Evolutionary conservation across 2,888 invertebrate species (phyloP).

Genomic region (Scaptomyza cyrtandrae): DNA sequence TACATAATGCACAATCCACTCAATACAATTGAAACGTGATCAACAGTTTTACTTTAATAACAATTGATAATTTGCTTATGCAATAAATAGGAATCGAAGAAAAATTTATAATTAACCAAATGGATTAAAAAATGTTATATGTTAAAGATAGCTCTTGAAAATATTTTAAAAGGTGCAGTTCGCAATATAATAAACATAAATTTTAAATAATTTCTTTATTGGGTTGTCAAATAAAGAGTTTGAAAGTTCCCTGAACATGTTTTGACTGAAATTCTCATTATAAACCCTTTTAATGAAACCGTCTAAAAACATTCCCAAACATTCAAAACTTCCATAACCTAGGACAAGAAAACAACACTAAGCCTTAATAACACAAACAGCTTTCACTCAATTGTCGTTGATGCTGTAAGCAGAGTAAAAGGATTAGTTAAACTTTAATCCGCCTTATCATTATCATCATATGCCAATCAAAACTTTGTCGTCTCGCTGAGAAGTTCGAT

Average conservation of each 20-base stretch:
- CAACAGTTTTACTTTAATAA: slow-evolving; percentile 5
- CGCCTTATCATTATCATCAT: slow-evolving; percentile 24
- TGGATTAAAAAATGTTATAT: too few species aligned
- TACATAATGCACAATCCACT: slow-evolving; percentile 1
- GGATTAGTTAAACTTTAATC: slow-evolving; percentile 28
- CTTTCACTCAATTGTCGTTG: background rate
- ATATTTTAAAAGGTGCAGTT: too few species aligned
- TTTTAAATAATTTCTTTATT: too few species aligned
- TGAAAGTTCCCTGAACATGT: too few species aligned
- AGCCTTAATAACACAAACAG: background rate
- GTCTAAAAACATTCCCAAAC: background rate
- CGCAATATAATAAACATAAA: too few species aligned
- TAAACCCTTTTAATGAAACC: background rate
- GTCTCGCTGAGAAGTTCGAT: background rate
- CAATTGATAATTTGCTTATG: slow-evolving; percentile 8
- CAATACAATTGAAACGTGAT: background rate
- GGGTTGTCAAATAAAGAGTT: too few species aligned
- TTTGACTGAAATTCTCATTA: too few species aligned
- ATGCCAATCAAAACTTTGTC: slow-evolving; percentile 40
- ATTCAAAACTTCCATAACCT: slow-evolving; percentile 8
- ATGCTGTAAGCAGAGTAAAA: background rate
- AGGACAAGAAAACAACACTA: slow-evolving; percentile 11
- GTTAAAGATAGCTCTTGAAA: background rate
- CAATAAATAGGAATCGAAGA: background rate
- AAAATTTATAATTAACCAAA: background rate